Evolutionary conservation across 1,140 invertebrate species (phyloP), one percentile per base, ranked within the genome.

Genomic region (Bombus impatiens): DNA sequence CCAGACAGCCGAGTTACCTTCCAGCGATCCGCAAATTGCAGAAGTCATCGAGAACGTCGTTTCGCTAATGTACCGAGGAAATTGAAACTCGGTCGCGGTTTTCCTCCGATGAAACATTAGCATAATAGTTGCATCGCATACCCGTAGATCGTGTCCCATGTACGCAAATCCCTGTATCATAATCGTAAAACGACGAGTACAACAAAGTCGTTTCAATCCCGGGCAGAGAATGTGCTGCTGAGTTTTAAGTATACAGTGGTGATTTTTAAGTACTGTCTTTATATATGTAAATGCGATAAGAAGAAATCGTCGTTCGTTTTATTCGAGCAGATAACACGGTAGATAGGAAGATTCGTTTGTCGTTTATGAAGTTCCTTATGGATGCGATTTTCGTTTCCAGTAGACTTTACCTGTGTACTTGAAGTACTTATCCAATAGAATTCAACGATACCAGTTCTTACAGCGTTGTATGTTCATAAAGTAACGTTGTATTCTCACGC

Each of bases 71-170:
- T 53, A 35, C 40, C 37, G n/a, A 32, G 37, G 53, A 70, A 84
- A 79, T 84, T 79, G 82, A 79, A 84, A 79, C 40, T 84, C 67
- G 35, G n/a, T 53, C 74, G 81, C 32, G 81, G 74, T 37, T 25
- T 32, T 32, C 71, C 47, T 12, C 40, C 57, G 57, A 82, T 37
- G 67, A 79, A 35, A 71, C 76, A 78, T 84, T 79, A 84, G 67
- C 82, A 79, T 70, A 84, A 84, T 79, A 40, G 59, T 67, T 42
- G 37, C 47, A 5, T 10, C 22, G 44, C 8, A 37, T 70, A 71
- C 42, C 35, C 32, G 9, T 35, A 53, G 5, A 53, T 53, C 47
- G 47, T 35, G 37, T 47, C 18, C 10, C 32, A 28, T 68, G 15
- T 72, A 84, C 62, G 82, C 77, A 79, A 79, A 84, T 84, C 47